Percentiles rank a stretch among this genome's conserved stretches.
phyloP scores from a whole-genome alignment of 1,140 invertebrate species.

The Drosophila gunungcola region DNA sequence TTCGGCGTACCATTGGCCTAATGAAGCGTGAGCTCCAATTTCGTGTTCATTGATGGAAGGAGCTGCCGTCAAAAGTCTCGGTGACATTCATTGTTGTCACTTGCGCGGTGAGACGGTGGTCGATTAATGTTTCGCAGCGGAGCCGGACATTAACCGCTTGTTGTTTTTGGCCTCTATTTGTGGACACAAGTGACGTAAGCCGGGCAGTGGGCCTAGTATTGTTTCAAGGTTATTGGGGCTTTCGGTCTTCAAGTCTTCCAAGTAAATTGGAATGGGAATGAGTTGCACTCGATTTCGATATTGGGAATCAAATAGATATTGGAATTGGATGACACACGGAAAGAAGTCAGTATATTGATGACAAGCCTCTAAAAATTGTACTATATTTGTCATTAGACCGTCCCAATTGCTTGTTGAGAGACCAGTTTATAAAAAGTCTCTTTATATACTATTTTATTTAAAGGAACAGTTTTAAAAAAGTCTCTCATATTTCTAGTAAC shows the following conservation, averaged over 20 bases:
- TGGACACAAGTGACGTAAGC: constrained; percentile 61
- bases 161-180: constrained; percentile 14
- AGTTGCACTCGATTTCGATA: constrained; percentile 32
- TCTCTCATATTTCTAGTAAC: too few species aligned
- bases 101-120: constrained; percentile 7
- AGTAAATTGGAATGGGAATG: constrained; percentile 4
- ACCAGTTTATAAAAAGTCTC: too few species aligned
- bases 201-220: constrained; percentile 20
- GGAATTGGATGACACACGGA: not conserved
- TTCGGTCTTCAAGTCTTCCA: constrained; percentile 13
- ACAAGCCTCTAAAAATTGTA: too few species aligned
- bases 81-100: constrained; percentile 68
- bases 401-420: too few species aligned
- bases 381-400: too few species aligned
- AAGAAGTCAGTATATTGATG: not conserved
- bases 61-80: constrained; percentile 50
- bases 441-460: too few species aligned
- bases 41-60: constrained; percentile 52
- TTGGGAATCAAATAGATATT: not conserved
- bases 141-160: constrained; percentile 34
- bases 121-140: constrained; percentile 18
- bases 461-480: too few species aligned
- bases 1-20: constrained; percentile 54
- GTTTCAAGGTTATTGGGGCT: constrained; percentile 57
- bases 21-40: constrained; percentile 66